Conservation (phyloP, 2,113 vertebrate species). For the Trachemys scripta region DNA sequence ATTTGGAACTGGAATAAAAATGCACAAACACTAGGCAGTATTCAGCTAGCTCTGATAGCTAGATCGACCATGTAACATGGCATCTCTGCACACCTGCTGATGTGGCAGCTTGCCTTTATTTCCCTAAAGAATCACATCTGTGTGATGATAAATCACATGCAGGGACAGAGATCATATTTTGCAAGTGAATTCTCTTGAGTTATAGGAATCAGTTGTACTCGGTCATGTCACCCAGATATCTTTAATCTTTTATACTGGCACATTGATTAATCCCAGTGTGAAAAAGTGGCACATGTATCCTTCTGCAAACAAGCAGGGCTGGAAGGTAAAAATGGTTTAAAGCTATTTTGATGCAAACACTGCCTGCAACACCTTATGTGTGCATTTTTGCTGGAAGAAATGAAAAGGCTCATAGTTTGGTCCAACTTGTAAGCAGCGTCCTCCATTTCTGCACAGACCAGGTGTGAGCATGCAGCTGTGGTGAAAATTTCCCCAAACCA, state of each 20-base stretch:
- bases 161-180: not conserved
- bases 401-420: not conserved
- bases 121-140: not conserved
- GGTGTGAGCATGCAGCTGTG: not conserved
- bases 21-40: not conserved
- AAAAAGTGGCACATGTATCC: not conserved
- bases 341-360: not conserved
- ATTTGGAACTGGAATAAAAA: not conserved
- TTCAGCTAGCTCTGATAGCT: fast-evolving
- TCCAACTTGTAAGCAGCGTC: not conserved
- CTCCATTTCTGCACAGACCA: not conserved
- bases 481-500: not conserved
- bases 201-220: not conserved
- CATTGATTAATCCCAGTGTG: not conserved
- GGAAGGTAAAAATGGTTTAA: not conserved
- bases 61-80: not conserved
- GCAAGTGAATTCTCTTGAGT: slow-evolving; percentile 8
- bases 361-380: not conserved
- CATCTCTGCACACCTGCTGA: not conserved
- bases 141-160: not conserved
- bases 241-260: not conserved
- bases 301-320: not conserved
- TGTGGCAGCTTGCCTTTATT: not conserved
- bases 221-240: not conserved
- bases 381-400: not conserved